Conservation (phyloP, 2,113 vertebrate genomes). For the Fukomys damarensis region DNA sequence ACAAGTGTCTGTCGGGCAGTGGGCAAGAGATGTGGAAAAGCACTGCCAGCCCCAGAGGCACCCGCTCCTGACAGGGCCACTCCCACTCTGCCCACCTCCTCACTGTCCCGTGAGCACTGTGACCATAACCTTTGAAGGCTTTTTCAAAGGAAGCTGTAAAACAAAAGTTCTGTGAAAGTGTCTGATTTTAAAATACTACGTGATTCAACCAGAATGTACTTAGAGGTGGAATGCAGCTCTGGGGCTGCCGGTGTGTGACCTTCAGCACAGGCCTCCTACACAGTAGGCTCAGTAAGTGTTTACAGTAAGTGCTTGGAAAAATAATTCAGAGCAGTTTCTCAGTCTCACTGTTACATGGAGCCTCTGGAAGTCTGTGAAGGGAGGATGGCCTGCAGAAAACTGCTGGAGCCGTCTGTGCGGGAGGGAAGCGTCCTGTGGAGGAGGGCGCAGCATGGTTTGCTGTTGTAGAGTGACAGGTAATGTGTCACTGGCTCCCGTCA, state of each 20-base stretch:
- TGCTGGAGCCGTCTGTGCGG: neutral
- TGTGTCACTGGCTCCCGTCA: neutral
- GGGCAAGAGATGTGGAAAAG: neutral
- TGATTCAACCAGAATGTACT: neutral
- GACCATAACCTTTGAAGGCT: neutral
- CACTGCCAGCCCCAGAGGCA: neutral
- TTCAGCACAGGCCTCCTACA: neutral
- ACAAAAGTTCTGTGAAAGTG: neutral
- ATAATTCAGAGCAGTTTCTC: neutral
- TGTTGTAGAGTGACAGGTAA: neutral
- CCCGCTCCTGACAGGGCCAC: neutral
- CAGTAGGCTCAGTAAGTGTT: neutral
- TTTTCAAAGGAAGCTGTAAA: neutral
- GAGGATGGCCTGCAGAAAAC: neutral
- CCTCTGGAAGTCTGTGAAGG: neutral
- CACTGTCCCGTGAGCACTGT: neutral
- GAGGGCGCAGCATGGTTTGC: neutral
- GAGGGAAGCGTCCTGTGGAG: neutral
- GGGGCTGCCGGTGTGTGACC: neutral
- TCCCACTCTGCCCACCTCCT: accelerated
- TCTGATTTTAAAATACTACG: neutral
- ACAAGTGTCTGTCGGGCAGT: neutral
- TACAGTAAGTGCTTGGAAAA: neutral
- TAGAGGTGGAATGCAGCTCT: neutral
- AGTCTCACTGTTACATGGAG: neutral